Conservation (phyloP, 2,113 vertebrate genomes). For the Scopus umbretta region DNA sequence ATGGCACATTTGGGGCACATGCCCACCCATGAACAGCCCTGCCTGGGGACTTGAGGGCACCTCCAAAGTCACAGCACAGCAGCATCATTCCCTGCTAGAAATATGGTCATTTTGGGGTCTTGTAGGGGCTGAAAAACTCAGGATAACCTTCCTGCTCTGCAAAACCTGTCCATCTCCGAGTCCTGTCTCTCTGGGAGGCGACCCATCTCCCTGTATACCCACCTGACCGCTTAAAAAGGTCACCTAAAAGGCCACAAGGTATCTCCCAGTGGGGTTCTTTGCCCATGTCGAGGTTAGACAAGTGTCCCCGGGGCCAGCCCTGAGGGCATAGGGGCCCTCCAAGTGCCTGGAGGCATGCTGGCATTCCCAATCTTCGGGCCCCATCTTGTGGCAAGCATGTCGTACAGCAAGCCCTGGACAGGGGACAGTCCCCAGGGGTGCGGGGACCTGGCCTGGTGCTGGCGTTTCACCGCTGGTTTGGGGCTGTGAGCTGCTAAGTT, state of each 20-base stretch:
- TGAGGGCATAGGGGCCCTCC: rapidly evolving
- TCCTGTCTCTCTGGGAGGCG: rapidly evolving
- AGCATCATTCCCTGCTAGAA: not conserved
- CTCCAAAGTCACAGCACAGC: not conserved
- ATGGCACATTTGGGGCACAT: not conserved
- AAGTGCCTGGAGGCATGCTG: rapidly evolving
- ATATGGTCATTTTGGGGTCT: rapidly evolving
- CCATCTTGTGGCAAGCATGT: not conserved
- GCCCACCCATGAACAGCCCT: not conserved
- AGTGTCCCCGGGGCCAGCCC: not conserved
- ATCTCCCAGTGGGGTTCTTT: rapidly evolving
- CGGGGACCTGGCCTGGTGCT: not conserved
- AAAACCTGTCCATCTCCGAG: not conserved
- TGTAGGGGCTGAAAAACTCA: not conserved
- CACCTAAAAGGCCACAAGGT: not conserved
- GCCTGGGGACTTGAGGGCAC: not conserved
- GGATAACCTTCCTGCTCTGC: not conserved
- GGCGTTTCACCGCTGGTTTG: not conserved
- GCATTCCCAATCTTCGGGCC: not conserved
- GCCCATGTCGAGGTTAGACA: no score
- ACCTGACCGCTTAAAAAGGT: rapidly evolving
- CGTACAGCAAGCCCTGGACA: rapidly evolving
- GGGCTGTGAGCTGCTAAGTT: not conserved
- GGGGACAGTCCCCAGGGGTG: not conserved
- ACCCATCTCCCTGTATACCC: not conserved